These are phyloP conservation scores for Lacerta viridis DNA, from an alignment of 2,797 vertebrate genomes.

Conservation along the genomic window DNA sequence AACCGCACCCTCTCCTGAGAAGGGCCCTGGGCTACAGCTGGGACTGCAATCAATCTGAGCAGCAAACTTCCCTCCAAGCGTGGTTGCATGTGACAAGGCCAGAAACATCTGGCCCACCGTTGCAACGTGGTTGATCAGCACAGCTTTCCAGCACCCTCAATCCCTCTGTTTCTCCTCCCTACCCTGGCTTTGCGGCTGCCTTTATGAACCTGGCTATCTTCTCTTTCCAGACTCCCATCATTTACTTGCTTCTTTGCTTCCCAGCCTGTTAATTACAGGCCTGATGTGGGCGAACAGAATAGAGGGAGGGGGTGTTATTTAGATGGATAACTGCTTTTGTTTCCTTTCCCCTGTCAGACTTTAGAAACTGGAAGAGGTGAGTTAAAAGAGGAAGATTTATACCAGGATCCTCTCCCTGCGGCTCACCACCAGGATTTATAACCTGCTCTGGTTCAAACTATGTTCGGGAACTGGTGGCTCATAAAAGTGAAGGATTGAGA, in stretches of 20 bases:
- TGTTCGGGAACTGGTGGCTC: background rate
- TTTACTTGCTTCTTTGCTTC: constrained; percentile 27
- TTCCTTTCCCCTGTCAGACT: background rate
- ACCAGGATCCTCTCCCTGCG: background rate
- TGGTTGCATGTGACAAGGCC: background rate
- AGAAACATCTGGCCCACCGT: background rate
- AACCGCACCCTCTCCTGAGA: no score
- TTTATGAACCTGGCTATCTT: constrained; percentile 30
- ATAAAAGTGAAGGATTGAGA: constrained; percentile 20
- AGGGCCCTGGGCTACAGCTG: background rate
- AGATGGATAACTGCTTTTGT: constrained; percentile 20
- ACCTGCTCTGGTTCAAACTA: constrained; percentile 29
- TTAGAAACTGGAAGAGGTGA: background rate
- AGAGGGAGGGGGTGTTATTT: constrained; percentile 13
- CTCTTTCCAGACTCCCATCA: constrained; percentile 35
- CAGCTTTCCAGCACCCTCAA: background rate
- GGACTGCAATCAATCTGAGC: background rate
- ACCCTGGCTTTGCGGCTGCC: background rate
- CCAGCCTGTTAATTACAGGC: constrained; percentile 18
- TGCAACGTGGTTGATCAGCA: no score
- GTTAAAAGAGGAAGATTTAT: constrained; percentile 43
- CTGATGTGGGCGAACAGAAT: constrained; percentile 16
- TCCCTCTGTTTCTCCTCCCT: background rate
- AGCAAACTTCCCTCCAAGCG: no score
- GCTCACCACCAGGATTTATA: constrained; percentile 15